Base-by-base conservation (phyloP, 2,888 invertebrate species). In the Leptarthrus brevirostris region DNA sequence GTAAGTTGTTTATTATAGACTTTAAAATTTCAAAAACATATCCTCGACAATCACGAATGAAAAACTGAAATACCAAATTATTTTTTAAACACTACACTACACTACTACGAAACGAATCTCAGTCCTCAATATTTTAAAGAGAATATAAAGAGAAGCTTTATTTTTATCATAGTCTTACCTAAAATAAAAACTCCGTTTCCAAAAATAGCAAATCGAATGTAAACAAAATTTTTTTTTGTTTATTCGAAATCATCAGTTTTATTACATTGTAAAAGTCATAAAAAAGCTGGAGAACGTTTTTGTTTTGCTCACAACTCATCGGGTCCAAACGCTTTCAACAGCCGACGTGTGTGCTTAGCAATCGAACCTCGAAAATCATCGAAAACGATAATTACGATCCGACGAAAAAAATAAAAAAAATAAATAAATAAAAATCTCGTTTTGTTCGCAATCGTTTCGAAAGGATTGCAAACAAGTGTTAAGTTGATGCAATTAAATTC, bases 241-340 rank as follows among this genome's bases (percentile, higher is more conserved):
- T 40, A 40, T 40, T 40, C 40, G 10, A 6, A 40, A 12, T n/a
- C n/a, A n/a, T 3, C 8, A n/a, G 12, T 40, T 40, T 40, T 40
- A 40, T 40, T 40, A 40, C 40, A 40, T 40, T 40, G 40, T 40
- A 40, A 40, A 40, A 40, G 40, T 40, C 40, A 40, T 40, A 40
- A 40, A 40, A n/a, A 40, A 40, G 0, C n/a, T 40, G 40, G 12
- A 40, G 12, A 12, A 40, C 12, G 40, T 40, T 40, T 40, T 3
- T 40, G 10, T 40, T 8, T 12, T 40, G n/a, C n/a, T 12, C 40
- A 40, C 40, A 40, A 40, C n/a, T n/a, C n/a, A 3, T 40, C 40
- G 12, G n/a, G n/a, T 40, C 2, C 40, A 40, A 40, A 12, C 40
- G 40, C n/a, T 12, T 40, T n/a, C n/a, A n/a, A n/a, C n/a, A n/a